A percentile compares a stretch with the other conserved stretches of the same genome.
Evolutionary conservation across 2,888 invertebrate genomes (phyloP).

Genomic region (Micoletzkya japonica): DNA sequence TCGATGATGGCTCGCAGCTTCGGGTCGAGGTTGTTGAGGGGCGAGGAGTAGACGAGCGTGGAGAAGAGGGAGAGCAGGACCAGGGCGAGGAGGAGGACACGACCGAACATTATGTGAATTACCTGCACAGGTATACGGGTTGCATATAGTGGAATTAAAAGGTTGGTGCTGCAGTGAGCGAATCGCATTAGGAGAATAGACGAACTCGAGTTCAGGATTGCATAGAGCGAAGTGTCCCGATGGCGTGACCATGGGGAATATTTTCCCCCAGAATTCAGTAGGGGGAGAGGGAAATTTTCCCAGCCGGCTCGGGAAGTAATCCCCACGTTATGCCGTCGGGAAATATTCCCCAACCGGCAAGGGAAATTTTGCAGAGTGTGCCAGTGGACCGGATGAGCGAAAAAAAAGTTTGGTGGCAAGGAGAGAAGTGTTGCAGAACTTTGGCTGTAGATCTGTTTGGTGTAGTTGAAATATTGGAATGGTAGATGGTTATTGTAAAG

Average conservation of each 20-base stretch:
- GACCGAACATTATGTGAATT: background rate
- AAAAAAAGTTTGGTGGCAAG: conserved; percentile 9
- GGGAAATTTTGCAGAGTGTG: background rate
- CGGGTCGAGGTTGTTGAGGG: conserved; percentile 19
- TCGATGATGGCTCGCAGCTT: conserved; percentile 24
- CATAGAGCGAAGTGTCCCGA: background rate
- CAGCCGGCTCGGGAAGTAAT: too few species aligned
- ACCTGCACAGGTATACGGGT: background rate
- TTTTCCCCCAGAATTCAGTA: too few species aligned
- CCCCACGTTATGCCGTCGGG: too few species aligned
- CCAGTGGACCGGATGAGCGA: background rate
- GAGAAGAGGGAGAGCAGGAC: background rate
- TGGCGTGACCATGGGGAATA: too few species aligned
- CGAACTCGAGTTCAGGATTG: background rate
- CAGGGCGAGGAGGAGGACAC: background rate
- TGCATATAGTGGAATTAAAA: background rate
- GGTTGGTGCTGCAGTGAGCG: too few species aligned
- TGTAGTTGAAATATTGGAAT: too few species aligned
- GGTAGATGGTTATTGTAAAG: too few species aligned
- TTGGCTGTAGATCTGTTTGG: too few species aligned
- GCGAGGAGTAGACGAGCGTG: background rate
- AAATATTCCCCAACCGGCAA: background rate
- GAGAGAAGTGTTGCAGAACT: too few species aligned
- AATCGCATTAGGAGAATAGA: background rate
- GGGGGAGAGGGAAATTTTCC: too few species aligned